A percentile compares a stretch with the other conserved stretches of the same genome.
These are phyloP conservation scores for Urocynchramus pylzowi DNA, from an alignment of 2,113 vertebrate genomes.

Conservation along the genomic window DNA sequence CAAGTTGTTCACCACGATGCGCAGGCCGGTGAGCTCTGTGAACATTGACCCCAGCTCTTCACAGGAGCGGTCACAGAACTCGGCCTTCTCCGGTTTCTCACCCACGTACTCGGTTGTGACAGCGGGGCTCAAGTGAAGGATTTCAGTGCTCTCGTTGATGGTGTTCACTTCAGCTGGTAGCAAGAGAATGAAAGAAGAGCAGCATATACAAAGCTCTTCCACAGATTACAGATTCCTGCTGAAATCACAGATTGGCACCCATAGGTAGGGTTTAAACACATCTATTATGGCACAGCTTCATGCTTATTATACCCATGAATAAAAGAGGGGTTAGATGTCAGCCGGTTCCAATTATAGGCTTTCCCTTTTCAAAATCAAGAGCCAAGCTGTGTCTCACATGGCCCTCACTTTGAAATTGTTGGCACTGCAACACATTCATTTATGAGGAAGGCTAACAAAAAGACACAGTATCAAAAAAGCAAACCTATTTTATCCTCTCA, in stretches of 20 bases:
- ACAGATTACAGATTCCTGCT: neutral
- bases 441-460: neutral
- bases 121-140: conserved; percentile 81
- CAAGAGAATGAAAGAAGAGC: neutral
- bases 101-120: conserved; percentile 80
- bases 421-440: neutral
- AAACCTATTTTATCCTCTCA: neutral
- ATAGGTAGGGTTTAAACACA: neutral
- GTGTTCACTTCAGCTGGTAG: conserved; percentile 81
- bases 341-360: conserved; percentile 16
- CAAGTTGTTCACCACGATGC: conserved; percentile 87
- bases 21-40: conserved; percentile 88
- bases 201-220: neutral
- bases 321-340: conserved; percentile 20
- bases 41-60: conserved; percentile 91
- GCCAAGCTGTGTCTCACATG: neutral
- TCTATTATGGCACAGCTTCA: conserved; percentile 2
- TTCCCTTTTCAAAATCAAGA: conserved; percentile 21
- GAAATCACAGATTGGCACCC: neutral
- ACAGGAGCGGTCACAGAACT: conserved; percentile 92
- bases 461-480: neutral
- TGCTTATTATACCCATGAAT: conserved; percentile 36
- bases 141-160: conserved; percentile 84
- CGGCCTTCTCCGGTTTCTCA: conserved; percentile 70
- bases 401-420: neutral